phyloP scores from a whole-genome alignment of 2,113 vertebrate species.

The Nicator chloris region DNA sequence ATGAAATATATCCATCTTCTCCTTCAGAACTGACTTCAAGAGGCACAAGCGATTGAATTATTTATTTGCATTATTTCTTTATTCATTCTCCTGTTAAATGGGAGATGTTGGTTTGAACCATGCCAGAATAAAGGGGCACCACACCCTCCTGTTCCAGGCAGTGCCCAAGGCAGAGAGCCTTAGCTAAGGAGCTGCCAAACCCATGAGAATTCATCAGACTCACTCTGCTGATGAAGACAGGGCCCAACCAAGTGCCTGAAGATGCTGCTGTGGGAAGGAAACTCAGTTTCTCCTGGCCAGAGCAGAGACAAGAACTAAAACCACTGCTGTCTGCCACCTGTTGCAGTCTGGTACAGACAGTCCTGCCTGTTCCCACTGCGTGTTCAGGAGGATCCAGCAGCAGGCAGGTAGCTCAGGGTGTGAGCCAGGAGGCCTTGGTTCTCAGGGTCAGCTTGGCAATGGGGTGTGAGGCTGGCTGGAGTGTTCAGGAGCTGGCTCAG shows the following conservation, averaged over 20 bases:
- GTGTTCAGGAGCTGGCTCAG: background rate
- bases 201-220: background rate
- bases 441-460: rapidly evolving
- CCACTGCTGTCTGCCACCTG: rapidly evolving
- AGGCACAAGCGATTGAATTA: background rate
- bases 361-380: background rate
- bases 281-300: background rate
- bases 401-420: background rate
- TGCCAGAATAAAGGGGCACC: background rate
- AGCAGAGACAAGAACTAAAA: background rate
- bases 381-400: background rate
- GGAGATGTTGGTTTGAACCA: background rate
- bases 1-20: background rate
- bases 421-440: background rate
- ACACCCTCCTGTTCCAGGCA: background rate
- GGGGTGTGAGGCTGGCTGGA: background rate
- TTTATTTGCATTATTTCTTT: background rate
- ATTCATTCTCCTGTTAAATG: background rate
- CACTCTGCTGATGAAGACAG: background rate
- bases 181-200: background rate
- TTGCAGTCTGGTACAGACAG: background rate
- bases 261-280: background rate
- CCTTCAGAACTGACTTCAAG: background rate
- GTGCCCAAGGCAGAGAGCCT: background rate
- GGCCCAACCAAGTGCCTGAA: background rate